Evolutionary conservation across 2,797 vertebrate species (phyloP).

Genomic region (Menidia menidia): DNA sequence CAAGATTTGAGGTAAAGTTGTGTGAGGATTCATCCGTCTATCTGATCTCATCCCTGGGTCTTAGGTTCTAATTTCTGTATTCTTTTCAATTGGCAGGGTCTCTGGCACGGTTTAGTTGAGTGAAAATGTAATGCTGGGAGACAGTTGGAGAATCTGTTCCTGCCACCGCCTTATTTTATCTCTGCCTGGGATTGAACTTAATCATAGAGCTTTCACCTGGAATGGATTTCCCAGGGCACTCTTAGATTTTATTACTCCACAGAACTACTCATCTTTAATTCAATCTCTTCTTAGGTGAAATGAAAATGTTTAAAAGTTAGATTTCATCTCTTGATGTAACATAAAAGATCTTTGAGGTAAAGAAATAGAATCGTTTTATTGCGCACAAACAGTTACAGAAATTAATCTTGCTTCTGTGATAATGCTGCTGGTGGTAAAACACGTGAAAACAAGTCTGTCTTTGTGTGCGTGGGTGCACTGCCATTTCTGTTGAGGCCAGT

Average conservation of each 20-base stretch:
- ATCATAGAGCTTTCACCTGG: slow-evolving; percentile 10
- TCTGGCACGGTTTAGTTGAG: not conserved
- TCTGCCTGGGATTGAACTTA: slow-evolving; percentile 13
- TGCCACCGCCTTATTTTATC: slow-evolving; percentile 1
- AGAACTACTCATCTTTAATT: slow-evolving; percentile 21
- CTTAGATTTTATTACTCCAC: slow-evolving; percentile 16
- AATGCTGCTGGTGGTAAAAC: not conserved
- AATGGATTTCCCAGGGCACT: slow-evolving; percentile 28
- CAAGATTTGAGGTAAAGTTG: not conserved
- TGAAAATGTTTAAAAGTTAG: slow-evolving; percentile 9
- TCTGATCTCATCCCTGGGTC: not conserved
- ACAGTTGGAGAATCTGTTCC: not conserved
- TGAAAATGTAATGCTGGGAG: not conserved
- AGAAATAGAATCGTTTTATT: not conserved
- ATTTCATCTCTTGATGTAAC: slow-evolving; percentile 8
- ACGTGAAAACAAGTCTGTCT: not conserved
- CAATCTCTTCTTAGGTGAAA: slow-evolving; percentile 27
- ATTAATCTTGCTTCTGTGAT: not conserved
- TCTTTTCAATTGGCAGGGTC: not conserved
- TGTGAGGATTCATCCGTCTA: not conserved
- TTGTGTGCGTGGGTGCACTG: not conserved
- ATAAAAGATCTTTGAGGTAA: not conserved
- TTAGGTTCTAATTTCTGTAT: not conserved
- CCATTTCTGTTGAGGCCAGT: not conserved
- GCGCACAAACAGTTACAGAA: not conserved